Conservation (phyloP, 2,113 vertebrate species). For the Sinocyclocheilus rhinocerous region DNA sequence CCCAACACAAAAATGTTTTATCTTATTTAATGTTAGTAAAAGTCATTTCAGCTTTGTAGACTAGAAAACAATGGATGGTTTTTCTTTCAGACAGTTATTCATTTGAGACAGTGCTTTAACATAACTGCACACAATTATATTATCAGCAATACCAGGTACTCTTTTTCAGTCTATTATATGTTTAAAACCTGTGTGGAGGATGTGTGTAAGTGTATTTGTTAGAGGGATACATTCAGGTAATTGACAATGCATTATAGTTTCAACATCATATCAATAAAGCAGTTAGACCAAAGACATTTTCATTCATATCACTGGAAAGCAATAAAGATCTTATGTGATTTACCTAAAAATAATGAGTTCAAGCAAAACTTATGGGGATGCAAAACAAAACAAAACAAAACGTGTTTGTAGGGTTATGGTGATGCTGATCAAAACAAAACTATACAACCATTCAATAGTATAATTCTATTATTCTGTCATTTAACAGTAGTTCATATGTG, state of each 20-base stretch:
- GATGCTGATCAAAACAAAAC: not conserved
- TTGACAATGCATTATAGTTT: not conserved
- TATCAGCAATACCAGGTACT: conserved; percentile 41
- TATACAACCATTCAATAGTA: not conserved
- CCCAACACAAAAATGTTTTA: no score
- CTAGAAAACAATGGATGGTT: conserved; percentile 43
- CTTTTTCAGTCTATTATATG: conserved; percentile 47
- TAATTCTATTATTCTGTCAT: not conserved
- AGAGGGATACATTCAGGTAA: not conserved
- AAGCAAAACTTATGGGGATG: no score
- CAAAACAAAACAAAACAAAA: no score
- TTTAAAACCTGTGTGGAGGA: not conserved
- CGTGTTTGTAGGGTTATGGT: no score
- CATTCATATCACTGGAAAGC: not conserved
- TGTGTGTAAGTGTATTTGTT: not conserved
- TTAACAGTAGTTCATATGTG: not conserved
- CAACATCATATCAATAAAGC: not conserved
- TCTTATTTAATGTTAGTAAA: not conserved
- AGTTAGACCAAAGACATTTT: not conserved
- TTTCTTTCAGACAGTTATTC: conserved; percentile 39
- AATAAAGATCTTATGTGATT: not conserved
- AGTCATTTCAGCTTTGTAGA: not conserved
- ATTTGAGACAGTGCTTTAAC: conserved; percentile 34
- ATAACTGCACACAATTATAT: conserved; percentile 51
- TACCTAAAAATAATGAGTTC: not conserved